A percentile compares a stretch with the other conserved stretches of the same genome.
phyloP scores from a whole-genome alignment of 2,113 vertebrate genomes.

The Orthonyx spaldingii region DNA sequence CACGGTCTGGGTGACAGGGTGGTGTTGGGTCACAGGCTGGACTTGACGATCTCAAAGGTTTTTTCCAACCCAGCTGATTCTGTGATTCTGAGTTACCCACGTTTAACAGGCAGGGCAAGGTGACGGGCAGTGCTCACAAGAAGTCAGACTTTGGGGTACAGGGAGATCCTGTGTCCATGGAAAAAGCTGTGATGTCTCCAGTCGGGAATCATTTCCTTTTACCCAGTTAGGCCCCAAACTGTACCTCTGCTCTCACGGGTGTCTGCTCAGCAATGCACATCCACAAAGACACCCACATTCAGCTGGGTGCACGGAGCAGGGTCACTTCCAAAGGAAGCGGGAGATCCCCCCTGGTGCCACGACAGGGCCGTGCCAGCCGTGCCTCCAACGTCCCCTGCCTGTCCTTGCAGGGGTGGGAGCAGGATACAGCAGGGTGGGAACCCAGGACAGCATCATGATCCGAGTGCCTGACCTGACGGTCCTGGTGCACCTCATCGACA shows the following conservation, averaged over 20 bases:
- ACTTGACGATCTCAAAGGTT: not conserved
- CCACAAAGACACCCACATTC: not conserved
- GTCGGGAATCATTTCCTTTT: not conserved
- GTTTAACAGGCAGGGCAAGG: not conserved
- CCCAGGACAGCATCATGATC: conserved; percentile 89
- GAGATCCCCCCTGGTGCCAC: not conserved
- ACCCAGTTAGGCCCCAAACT: not conserved
- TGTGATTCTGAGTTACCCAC: fast-evolving
- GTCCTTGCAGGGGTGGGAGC: conserved; percentile 77
- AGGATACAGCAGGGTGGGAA: conserved; percentile 84
- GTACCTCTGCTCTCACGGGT: not conserved
- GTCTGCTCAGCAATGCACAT: not conserved
- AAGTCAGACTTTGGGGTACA: not conserved
- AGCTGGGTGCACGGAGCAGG: not conserved
- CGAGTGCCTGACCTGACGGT: conserved; percentile 85
- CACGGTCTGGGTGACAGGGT: not conserved
- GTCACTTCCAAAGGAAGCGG: not conserved
- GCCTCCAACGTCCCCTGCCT: not conserved
- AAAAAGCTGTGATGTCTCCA: not conserved
- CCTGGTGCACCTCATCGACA: conserved; percentile 80
- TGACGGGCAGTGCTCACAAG: not conserved
- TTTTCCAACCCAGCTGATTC: not conserved
- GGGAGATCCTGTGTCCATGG: not conserved
- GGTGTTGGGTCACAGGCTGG: not conserved
- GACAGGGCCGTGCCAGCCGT: not conserved